Conservation (phyloP, 2,888 invertebrate genomes). For the Chrysolina americana region DNA sequence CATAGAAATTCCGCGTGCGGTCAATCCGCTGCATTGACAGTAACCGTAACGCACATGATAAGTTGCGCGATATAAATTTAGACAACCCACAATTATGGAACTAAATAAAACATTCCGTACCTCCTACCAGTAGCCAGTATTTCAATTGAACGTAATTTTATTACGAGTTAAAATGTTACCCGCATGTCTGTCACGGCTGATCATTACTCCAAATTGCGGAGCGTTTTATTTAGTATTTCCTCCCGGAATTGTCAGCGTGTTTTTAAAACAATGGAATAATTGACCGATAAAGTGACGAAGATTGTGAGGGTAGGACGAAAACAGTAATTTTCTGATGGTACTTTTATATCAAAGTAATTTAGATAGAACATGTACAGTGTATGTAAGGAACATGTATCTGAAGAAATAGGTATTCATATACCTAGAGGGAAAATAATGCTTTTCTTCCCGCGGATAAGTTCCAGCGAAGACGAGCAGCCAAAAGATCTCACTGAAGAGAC, state of each 20-base stretch:
- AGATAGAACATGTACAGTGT: no score
- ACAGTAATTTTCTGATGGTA: background rate
- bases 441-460: no score
- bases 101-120: constrained; percentile 7
- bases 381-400: no score
- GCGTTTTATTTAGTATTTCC: constrained; percentile 29
- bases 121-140: constrained; percentile 8
- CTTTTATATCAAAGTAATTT: background rate
- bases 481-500: no score
- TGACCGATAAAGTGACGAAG: background rate
- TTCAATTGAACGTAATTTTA: constrained; percentile 32
- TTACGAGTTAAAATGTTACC: constrained; percentile 39
- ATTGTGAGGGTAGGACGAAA: constrained; percentile 3
- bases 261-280: constrained; percentile 10
- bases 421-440: no score
- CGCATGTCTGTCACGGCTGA: constrained; percentile 39
- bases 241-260: constrained; percentile 11
- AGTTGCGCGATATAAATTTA: background rate
- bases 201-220: constrained; percentile 27
- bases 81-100: constrained; percentile 14
- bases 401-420: no score
- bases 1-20: background rate
- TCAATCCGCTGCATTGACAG: constrained; percentile 2
- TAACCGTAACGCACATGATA: background rate
- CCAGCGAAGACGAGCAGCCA: no score